Percentiles rank a stretch among this genome's conserved stretches.
These are phyloP conservation scores for Rhopilema esculentum DNA, from an alignment of 30 jellyfish, hydroid and myxozoan genomes.

Conservation along the genomic window DNA sequence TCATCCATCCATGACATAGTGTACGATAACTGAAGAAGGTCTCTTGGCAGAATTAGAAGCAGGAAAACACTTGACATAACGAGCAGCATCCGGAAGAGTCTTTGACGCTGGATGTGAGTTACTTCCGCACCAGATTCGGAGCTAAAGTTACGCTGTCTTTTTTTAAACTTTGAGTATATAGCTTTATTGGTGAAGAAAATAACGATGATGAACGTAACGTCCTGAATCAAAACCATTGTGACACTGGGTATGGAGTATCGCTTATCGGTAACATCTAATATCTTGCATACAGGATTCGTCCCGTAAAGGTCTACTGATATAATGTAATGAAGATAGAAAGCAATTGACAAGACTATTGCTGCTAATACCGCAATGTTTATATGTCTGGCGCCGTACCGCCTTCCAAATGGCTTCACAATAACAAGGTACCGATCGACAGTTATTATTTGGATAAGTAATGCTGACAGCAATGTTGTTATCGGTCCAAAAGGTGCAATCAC, in stretches of 20 bases:
- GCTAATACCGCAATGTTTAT: slow-evolving; percentile 49
- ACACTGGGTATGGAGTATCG: slow-evolving; percentile 74
- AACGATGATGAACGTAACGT: slow-evolving; percentile 51
- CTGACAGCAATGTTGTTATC: slow-evolving; percentile 79
- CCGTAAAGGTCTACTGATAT: slow-evolving; percentile 2
- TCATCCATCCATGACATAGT: slow-evolving; percentile 75
- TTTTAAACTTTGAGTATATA: slow-evolving; percentile 5
- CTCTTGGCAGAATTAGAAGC: slow-evolving; percentile 83
- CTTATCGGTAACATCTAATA: slow-evolving; percentile 19
- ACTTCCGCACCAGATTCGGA: slow-evolving; percentile 35
- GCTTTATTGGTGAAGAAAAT: slow-evolving; percentile 73
- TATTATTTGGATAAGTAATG: slow-evolving; percentile 70
- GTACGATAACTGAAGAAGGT: slow-evolving; percentile 69
- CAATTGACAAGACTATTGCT: slow-evolving; percentile 50
- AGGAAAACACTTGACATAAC: slow-evolving; percentile 74
- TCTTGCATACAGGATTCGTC: slow-evolving; percentile 33
- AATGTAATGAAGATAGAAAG: slow-evolving; percentile 65
- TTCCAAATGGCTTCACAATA: slow-evolving; percentile 80
- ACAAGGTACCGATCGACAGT: slow-evolving; percentile 90
- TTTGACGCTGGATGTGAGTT: slow-evolving; percentile 23
- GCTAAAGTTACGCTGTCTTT: slow-evolving; percentile 18
- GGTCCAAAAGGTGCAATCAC: slow-evolving; percentile 77
- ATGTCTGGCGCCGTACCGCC: slow-evolving; percentile 43
- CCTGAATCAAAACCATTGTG: slow-evolving; percentile 61
- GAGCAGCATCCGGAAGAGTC: slow-evolving; percentile 66